Conservation (phyloP, 2,888 invertebrate genomes). For the Luffia ferchaultella region DNA sequence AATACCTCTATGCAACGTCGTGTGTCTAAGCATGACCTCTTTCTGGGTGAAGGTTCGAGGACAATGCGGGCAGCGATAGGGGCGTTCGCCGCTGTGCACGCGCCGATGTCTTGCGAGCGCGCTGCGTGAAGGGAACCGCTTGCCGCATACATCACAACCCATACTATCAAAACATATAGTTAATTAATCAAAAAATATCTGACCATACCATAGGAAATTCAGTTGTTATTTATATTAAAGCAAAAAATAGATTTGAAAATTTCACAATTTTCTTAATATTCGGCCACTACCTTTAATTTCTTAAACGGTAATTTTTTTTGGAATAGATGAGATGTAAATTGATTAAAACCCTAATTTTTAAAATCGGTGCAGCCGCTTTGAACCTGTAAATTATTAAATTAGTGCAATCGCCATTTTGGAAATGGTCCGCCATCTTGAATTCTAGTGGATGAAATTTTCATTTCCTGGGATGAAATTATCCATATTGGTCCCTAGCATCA, state of each 20-base stretch:
- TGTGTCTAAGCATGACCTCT: slow-evolving; percentile 71
- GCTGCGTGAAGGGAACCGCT: slow-evolving; percentile 72
- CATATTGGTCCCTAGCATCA: too few relatives aligned
- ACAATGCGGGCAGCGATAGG: slow-evolving; percentile 63
- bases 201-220: background rate
- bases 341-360: too few relatives aligned
- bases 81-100: slow-evolving; percentile 70
- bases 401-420: too few relatives aligned
- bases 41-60: slow-evolving; percentile 76
- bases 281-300: background rate
- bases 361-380: too few relatives aligned
- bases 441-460: too few relatives aligned
- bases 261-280: too few relatives aligned
- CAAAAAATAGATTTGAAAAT: background rate
- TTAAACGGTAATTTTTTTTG: too few relatives aligned
- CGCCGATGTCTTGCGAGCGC: slow-evolving; percentile 75
- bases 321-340: too few relatives aligned
- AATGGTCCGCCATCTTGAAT: too few relatives aligned
- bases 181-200: background rate
- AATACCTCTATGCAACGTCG: slow-evolving; percentile 28
- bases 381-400: too few relatives aligned
- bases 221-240: background rate
- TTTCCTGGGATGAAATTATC: too few relatives aligned
- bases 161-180: slow-evolving; percentile 11
- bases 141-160: slow-evolving; percentile 65